These are phyloP conservation scores for Sminthopsis crassicaudata DNA, from an alignment of 2,113 vertebrate genomes.

Conservation along the genomic window DNA sequence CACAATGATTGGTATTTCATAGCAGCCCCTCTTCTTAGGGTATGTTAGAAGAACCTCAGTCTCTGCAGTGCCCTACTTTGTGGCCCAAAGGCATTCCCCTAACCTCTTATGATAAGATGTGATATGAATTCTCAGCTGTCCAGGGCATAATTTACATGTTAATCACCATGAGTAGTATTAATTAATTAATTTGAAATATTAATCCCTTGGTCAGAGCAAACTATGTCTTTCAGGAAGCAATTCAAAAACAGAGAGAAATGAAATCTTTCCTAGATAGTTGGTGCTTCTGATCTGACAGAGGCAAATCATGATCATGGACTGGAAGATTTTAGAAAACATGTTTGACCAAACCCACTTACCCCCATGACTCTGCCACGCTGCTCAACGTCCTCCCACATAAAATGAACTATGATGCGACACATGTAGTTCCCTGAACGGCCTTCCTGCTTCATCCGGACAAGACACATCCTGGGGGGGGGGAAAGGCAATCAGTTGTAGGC, in stretches of 20 bases:
- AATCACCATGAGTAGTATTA: not conserved
- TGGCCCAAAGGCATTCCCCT: not conserved
- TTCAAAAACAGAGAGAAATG: constrained; percentile 43
- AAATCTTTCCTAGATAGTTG: constrained; percentile 20
- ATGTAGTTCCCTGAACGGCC: constrained; percentile 96
- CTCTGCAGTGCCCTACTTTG: not conserved
- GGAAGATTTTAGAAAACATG: not conserved
- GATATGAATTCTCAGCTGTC: not conserved
- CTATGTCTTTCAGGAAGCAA: not conserved
- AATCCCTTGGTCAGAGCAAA: not conserved
- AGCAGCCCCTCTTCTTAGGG: not conserved
- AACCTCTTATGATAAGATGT: not conserved
- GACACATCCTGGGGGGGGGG: constrained; percentile 91
- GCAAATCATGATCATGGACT: not conserved
- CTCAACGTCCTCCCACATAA: constrained; percentile 98
- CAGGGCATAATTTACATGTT: not conserved
- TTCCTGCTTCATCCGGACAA: constrained; percentile 97
- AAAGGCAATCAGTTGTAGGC: constrained; percentile 50
- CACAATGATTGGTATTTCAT: not conserved
- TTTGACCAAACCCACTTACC: constrained; percentile 85
- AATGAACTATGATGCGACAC: constrained; percentile 96
- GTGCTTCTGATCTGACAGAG: constrained; percentile 3
- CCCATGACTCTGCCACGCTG: constrained; percentile 98
- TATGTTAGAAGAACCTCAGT: not conserved
- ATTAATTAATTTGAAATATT: not conserved